Base-by-base conservation (phyloP, 2,113 vertebrate species). In the Jacana jacana region DNA sequence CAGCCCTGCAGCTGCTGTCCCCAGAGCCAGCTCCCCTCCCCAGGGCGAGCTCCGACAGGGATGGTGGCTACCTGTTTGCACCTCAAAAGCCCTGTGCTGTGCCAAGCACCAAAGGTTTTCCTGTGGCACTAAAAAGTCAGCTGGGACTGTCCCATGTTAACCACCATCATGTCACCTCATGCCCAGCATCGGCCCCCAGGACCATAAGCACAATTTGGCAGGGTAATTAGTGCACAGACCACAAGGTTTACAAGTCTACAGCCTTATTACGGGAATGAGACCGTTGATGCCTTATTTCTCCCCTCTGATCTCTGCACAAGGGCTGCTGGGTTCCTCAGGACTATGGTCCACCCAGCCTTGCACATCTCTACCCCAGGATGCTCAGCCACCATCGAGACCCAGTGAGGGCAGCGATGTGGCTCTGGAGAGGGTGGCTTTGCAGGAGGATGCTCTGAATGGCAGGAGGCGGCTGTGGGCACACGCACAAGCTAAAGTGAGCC, bases 11-110 rank as follows among this genome's bases (percentile, higher is more conserved):
- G 82, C 91, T 94, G 91, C 57, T 57, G 70, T 86, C 68, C 91
- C 64, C 73, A 72, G 85, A 70, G 51, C 18, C 35, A 31, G 25
- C 22, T 86, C 17, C 18, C 8, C 20, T 55, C 40, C 13, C 46
- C 4, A 1, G 49, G 19, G 18, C 46, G 76, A 87, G 46, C 28
- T 40, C 18, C 0, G 0, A 5, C 2, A 3, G 10, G 22, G 12
- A 52, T 6, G 4, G 23, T 51, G 39, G 61, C 42, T 95, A 81
- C 94, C 88, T 77, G 80, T 73, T 77, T 23, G 33, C 79, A 61
- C 23, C 63, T 65, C 61, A 13, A 17, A 77, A 66, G 31, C 4
- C 23, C 40, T 78, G 52, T 30, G 23, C 49, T 70, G 6, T 35
- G 51, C 68, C 58, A 42, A 57, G 13, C 46, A 65, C 19, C 49